Base-by-base conservation (phyloP, 2,797 vertebrate genomes). In the Garrulus glandarius region DNA sequence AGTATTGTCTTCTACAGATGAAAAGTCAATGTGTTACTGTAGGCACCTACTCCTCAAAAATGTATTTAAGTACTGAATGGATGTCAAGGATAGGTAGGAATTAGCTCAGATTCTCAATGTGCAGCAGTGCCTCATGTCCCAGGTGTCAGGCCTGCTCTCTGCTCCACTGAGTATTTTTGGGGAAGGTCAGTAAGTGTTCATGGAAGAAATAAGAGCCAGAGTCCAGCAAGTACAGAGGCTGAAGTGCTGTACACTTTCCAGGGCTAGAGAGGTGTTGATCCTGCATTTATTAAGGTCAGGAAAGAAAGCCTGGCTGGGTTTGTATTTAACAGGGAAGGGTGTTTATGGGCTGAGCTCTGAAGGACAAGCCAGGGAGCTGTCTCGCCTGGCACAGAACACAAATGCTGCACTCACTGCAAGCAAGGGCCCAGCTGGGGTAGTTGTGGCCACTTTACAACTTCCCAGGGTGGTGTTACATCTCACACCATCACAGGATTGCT, bases 241-340 rank as follows among this genome's bases (percentile, higher is more conserved):
- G 79, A 86, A 63, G 36, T 50, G 70, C 63, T 57, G 69, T 22
- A 3, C 7, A 2, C 67, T 79, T 75, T 41, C 24, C 49, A 59
- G 74, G 53, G 63, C 80, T 32, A 19, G 74, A 34, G 90, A 72
- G 36, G 74, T 76, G 70, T 52, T 69, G 70, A 65, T 89, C 63
- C 86, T 75, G 59, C 1, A 1, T 47, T 50, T 72, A 26, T 76
- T 84, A 79, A 84, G 70, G 86, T 84, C 52, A 70, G 84, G 56
- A 87, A 87, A 68, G 47, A 87, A 91, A 92, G 75, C 56, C 39
- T 10, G 50, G 30, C 75, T 76, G 53, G 13, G 29, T 72, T 87
- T 81, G 41, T 94, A 59, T 87, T 87, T 36, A 81, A 8, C 61
- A 27, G 72, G 64, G 55, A 30, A 70, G 26, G 26, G 44, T 83